Conservation (phyloP, 2,113 vertebrate species). For the Pteruthius melanotis region DNA sequence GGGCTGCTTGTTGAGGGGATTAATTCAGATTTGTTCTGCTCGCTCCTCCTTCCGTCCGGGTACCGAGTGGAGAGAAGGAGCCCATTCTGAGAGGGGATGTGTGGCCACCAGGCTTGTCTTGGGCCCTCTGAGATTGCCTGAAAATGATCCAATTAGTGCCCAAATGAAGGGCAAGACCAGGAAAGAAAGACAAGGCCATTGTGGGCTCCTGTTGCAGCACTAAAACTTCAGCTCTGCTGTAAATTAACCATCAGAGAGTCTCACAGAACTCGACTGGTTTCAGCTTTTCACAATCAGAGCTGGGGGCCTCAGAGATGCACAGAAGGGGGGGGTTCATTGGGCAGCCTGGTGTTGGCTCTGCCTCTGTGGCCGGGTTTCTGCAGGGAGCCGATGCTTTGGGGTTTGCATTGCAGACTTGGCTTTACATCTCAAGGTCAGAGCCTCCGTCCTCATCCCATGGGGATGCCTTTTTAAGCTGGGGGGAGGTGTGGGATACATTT, state of each 20-base stretch:
- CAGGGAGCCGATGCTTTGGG: not conserved
- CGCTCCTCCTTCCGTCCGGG: rapidly evolving
- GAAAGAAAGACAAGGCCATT: not conserved
- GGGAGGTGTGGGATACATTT: not conserved
- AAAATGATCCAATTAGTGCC: not conserved
- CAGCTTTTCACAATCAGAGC: not conserved
- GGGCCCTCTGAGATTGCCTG: not conserved
- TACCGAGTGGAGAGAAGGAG: not conserved
- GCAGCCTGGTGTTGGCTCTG: not conserved
- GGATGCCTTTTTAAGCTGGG: not conserved
- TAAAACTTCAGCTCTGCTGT: not conserved
- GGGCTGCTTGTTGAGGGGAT: not conserved
- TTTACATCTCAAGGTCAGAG: too few species aligned
- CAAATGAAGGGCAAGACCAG: not conserved
- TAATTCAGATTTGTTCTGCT: not conserved
- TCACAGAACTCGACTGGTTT: not conserved
- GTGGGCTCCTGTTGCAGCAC: not conserved
- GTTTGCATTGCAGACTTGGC: not conserved
- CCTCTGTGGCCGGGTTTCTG: not conserved
- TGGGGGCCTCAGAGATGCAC: not conserved
- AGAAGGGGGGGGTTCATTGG: not conserved
- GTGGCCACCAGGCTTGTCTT: not conserved
- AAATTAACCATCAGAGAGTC: not conserved
- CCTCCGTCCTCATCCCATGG: not conserved
- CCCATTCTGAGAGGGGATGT: not conserved